Percentiles rank a stretch among this genome's conserved stretches.
Evolutionary conservation across 2,113 vertebrate species (phyloP).

Genomic region (Cranoglanis bouderius): DNA sequence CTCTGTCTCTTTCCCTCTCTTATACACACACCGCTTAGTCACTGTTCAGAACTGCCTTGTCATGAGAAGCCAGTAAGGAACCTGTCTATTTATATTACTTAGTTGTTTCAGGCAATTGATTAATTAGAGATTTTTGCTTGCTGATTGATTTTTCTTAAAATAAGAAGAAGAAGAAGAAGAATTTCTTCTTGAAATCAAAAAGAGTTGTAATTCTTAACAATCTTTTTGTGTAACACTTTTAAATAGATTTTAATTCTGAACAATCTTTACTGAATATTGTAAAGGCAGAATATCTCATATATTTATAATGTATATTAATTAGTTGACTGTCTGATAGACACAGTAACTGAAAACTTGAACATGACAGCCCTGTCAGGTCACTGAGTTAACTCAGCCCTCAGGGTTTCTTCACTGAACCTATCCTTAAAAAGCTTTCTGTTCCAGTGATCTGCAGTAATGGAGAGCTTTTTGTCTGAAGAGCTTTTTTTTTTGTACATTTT

Average conservation of each 20-base stretch:
- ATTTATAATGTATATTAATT: neutral
- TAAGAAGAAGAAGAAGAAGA: neutral
- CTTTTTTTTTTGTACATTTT: neutral
- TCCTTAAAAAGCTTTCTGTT: constrained; percentile 13
- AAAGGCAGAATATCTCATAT: neutral
- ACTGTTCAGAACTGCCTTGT: constrained; percentile 40
- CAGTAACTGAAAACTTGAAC: constrained; percentile 5
- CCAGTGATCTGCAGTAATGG: constrained; percentile 2
- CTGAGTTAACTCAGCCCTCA: constrained; percentile 14
- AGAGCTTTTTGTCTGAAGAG: neutral
- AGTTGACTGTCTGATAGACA: neutral
- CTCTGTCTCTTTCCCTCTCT: constrained; percentile 8
- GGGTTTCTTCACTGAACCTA: neutral
- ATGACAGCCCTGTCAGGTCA: constrained; percentile 12
- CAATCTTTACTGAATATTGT: neutral
- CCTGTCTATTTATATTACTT: constrained; percentile 5
- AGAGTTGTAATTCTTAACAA: neutral
- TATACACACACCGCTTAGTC: constrained; percentile 10
- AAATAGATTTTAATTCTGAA: neutral
- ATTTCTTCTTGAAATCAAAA: too few species aligned
- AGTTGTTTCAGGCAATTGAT: neutral
- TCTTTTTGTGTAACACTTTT: neutral
- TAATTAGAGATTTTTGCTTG: neutral
- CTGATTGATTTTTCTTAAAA: neutral
- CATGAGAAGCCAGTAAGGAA: constrained; percentile 31